These are phyloP conservation scores for Anguilla megastoma DNA, from an alignment of 2,797 vertebrate species.

Conservation along the genomic window DNA sequence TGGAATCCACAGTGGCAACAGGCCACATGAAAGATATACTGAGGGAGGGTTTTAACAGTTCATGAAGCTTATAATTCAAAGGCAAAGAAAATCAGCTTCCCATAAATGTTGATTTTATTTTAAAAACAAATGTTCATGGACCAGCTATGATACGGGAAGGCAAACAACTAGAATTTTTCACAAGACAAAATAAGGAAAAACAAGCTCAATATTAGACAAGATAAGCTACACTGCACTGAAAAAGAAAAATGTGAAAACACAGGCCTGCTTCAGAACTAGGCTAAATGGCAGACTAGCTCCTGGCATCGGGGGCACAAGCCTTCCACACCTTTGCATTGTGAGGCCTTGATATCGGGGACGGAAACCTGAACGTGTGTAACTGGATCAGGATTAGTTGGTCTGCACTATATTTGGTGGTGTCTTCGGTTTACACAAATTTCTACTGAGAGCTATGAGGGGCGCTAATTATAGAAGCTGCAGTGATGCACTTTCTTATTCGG, in stretches of 20 bases:
- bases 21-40: not conserved
- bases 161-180: not conserved
- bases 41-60: not conserved
- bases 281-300: not conserved
- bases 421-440: constrained; percentile 64
- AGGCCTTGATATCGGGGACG: constrained; percentile 14
- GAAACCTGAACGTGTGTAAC: constrained; percentile 41
- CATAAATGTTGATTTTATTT: not conserved
- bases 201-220: not conserved
- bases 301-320: not conserved
- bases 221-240: not conserved
- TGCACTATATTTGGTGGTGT: constrained; percentile 60
- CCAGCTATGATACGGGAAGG: not conserved
- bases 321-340: constrained; percentile 18
- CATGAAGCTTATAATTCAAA: not conserved
- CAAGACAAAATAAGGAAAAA: not conserved
- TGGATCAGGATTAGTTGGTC: constrained; percentile 52
- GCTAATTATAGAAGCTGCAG: constrained; percentile 62
- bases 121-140: not conserved
- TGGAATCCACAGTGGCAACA: not conserved
- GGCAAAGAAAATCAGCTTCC: not conserved
- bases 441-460: constrained; percentile 47
- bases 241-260: not conserved
- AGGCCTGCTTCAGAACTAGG: not conserved
- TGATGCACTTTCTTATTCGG: constrained; percentile 53